Conservation (phyloP, 2,113 vertebrate genomes). For the Notechis scutatus region DNA sequence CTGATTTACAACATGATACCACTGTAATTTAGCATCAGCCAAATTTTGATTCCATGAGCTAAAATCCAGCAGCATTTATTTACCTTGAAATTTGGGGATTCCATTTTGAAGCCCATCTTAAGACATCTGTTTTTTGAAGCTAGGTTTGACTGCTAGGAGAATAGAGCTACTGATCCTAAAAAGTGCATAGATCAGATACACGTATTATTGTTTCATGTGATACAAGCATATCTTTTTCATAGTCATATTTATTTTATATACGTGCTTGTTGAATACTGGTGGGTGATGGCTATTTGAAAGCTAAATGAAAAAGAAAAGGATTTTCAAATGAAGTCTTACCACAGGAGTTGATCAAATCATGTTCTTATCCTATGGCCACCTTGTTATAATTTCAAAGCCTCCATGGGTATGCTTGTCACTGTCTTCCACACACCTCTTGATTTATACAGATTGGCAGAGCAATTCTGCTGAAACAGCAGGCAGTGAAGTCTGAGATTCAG, state of each 20-base stretch:
- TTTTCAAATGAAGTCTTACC: background rate
- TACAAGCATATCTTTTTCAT: background rate
- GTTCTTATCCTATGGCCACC: background rate
- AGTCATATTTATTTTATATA: background rate
- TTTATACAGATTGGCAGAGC: constrained; percentile 22
- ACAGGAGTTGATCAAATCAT: background rate
- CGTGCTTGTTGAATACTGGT: background rate
- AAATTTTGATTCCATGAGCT: background rate
- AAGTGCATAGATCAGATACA: background rate
- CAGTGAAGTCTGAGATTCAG: constrained; percentile 20
- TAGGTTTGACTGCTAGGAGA: background rate
- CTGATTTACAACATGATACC: constrained; percentile 4
- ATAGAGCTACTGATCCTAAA: background rate
- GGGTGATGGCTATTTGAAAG: background rate
- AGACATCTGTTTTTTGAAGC: background rate
- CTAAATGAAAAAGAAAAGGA: background rate
- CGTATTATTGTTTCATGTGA: background rate
- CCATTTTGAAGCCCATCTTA: background rate
- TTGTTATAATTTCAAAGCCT: background rate
- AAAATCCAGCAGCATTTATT: background rate
- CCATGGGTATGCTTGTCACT: background rate
- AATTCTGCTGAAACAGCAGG: constrained; percentile 22
- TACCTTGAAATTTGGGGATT: background rate
- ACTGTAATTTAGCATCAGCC: background rate
- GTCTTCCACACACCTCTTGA: constrained; percentile 23